phyloP scores from a whole-genome alignment of 2,888 invertebrate genomes.

The Diadegma fenestrale region DNA sequence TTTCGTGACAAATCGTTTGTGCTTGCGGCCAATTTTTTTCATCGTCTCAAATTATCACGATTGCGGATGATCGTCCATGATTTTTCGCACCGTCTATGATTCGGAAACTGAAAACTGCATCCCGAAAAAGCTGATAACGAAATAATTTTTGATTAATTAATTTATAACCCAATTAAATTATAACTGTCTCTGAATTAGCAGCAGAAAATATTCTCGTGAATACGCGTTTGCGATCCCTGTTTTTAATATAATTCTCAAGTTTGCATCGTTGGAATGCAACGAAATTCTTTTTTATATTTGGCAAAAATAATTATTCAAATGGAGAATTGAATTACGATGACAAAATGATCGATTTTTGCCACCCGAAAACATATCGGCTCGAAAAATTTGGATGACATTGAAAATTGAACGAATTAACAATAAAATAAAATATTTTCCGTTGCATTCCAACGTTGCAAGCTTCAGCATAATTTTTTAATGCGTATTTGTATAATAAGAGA shows the following conservation, averaged over 20 bases:
- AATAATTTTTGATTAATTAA: neutral
- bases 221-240: neutral
- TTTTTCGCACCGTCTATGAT: neutral
- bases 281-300: no score
- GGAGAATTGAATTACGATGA: no score
- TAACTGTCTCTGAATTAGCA: neutral
- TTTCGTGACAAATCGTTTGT: neutral
- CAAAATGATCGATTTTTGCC: no score
- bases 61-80: neutral
- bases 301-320: no score
- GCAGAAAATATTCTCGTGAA: neutral
- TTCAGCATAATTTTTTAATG: no score
- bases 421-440: no score
- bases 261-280: no score
- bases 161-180: neutral
- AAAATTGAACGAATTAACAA: no score
- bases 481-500: neutral
- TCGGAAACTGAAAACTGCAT: neutral
- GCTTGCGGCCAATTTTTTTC: neutral
- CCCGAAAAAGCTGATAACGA: neutral
- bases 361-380: no score
- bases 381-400: no score
- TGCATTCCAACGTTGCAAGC: no score
- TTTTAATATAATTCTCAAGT: no score
- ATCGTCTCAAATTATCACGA: neutral